Evolutionary conservation across 2,888 invertebrate species (phyloP).

Genomic region (Dastarcus helophoroides): DNA sequence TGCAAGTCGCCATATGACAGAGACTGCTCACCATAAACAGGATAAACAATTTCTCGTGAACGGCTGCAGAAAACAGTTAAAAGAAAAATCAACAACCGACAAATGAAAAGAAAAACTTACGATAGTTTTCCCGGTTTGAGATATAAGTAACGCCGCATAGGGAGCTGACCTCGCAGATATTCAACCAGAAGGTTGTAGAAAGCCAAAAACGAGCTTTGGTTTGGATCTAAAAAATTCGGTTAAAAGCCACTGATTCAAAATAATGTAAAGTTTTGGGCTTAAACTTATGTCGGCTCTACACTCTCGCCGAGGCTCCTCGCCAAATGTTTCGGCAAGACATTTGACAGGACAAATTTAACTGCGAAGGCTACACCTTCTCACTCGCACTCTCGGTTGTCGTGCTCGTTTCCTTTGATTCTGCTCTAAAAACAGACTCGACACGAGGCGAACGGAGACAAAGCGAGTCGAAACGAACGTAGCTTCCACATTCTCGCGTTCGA

Average conservation of each 20-base stretch:
- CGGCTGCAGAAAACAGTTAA: conserved; percentile 47
- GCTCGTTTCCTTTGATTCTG: no score
- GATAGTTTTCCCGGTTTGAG: conserved; percentile 90
- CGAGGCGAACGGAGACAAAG: no score
- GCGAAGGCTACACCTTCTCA: no score
- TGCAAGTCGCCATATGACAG: conserved; percentile 68
- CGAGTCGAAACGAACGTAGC: no score
- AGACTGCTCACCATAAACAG: conserved; percentile 78
- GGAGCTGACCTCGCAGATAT: conserved; percentile 71
- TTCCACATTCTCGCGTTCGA: no score
- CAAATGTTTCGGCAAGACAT: no score
- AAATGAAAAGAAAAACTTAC: conserved; percentile 51
- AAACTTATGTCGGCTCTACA: neutral
- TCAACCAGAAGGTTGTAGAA: conserved; percentile 68
- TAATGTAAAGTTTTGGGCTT: neutral
- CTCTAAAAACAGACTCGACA: no score
- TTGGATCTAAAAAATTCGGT: conserved; percentile 41
- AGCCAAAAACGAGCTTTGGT: conserved; percentile 49
- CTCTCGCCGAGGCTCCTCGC: no score
- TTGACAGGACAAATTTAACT: no score
- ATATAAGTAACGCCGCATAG: conserved; percentile 88
- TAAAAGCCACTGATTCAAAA: conserved; percentile 3
- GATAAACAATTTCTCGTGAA: conserved; percentile 86
- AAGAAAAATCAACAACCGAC: conserved; percentile 5
- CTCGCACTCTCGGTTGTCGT: no score